These are phyloP conservation scores for Callimorpha dominula DNA, from an alignment of 2,888 invertebrate genomes.

Conservation along the genomic window DNA sequence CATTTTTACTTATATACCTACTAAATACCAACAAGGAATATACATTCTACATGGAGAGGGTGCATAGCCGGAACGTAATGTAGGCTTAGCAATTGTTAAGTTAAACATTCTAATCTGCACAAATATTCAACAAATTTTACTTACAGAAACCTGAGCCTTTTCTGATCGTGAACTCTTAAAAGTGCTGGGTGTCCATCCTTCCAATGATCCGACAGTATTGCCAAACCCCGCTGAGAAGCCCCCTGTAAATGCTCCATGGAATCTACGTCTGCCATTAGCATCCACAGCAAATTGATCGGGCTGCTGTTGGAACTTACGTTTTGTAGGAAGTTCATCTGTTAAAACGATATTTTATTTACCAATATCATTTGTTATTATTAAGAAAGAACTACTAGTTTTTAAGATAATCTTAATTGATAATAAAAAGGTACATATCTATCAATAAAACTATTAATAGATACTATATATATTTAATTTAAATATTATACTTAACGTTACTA, in stretches of 20 bases:
- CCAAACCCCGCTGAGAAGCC: constrained; percentile 99
- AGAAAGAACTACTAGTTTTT: too few relatives aligned
- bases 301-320: constrained; percentile 91
- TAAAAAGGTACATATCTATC: too few relatives aligned
- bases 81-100: too few relatives aligned
- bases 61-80: too few relatives aligned
- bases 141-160: constrained; percentile 76
- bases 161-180: constrained; percentile 96
- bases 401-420: too few relatives aligned
- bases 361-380: neutral
- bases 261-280: constrained; percentile 94
- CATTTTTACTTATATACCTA: too few relatives aligned
- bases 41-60: too few relatives aligned
- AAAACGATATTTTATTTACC: neutral
- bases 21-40: too few relatives aligned
- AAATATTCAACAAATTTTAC: constrained; percentile 36
- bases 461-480: too few relatives aligned
- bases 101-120: too few relatives aligned
- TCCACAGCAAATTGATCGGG: constrained; percentile 96
- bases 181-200: constrained; percentile 97
- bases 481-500: too few relatives aligned
- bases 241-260: constrained; percentile 99
- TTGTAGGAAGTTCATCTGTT: constrained; percentile 92
- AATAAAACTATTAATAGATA: too few relatives aligned
- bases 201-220: constrained; percentile 97